phyloP scores from a whole-genome alignment of 2,113 vertebrate species.

The Prunella fulvescens region DNA sequence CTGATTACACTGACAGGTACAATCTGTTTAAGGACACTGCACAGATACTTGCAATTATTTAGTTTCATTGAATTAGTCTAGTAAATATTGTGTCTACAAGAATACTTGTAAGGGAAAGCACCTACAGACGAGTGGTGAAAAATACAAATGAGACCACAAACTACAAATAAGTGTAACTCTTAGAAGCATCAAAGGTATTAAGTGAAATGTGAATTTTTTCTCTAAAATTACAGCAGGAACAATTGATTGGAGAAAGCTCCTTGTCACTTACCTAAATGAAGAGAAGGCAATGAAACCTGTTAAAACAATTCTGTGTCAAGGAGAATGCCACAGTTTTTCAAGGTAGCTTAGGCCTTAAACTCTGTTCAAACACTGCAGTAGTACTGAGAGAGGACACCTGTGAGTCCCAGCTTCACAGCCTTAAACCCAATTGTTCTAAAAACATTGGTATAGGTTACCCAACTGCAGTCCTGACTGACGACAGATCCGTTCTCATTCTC shows the following conservation, averaged over 20 bases:
- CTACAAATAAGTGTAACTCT: neutral
- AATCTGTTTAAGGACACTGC: neutral
- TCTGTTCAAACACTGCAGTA: neutral
- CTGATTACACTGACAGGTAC: neutral
- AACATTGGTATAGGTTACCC: neutral
- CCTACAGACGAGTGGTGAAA: neutral
- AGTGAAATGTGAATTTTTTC: neutral
- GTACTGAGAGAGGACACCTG: neutral
- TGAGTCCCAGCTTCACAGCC: neutral
- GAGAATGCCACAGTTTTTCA: neutral
- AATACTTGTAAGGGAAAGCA: neutral
- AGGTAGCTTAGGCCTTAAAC: neutral
- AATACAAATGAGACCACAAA: neutral
- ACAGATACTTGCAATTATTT: neutral
- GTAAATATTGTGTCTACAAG: neutral
- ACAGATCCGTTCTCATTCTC: neutral
- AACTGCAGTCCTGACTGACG: neutral
- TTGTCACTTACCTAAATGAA: neutral
- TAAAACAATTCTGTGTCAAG: neutral
- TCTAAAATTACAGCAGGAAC: neutral
- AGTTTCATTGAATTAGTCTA: neutral
- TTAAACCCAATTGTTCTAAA: neutral
- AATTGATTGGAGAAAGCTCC: neutral
- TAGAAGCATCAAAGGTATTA: neutral
- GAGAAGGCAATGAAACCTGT: neutral